Evolutionary conservation across 2,797 vertebrate genomes (phyloP), one percentile per base, ranked within the genome.

Genomic region (Calcarius lapponicus): DNA sequence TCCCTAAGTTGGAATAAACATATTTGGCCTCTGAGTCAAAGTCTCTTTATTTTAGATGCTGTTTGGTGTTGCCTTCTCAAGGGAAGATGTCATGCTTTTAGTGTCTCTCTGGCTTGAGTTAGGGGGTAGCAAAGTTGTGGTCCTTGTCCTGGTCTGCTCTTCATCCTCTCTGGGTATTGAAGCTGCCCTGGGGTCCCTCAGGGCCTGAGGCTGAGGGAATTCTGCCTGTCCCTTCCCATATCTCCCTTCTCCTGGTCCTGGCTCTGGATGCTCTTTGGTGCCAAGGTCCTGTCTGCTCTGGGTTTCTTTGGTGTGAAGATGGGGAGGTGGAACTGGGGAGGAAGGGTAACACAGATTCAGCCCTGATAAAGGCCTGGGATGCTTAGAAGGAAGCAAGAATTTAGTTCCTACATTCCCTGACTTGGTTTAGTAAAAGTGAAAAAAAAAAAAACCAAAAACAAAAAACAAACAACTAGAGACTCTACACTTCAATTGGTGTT

Each of bases 141-240:
- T 67, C 17, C 25, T 51, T 81, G 32, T 61, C 28, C 64, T 34
- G 6, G 12, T 26, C 10, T 0, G 0, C 36, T 65, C 32, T 45
- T 9, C n/a, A 10, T 58, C 20, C 4, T 36, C 12, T 69, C 43
- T 43, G 36, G 17, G 10, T 28, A 13, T 15, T 28, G 56, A 24
- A 47, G 26, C 11, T 1, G 4, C 24, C 8, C 32, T 19, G 60
- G 14, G 12, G 5, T 86, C 26, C 47, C 26, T 75, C 32, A 28
- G 71, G 56, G 28, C n/a, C 28, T 53, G 54, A 60, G 28, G 4
- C 12, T 40, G 47, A 36, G n/a, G 40, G 40, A 61, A 29, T 48
- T 18, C 50, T 90, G 65, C 21, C 50, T 40, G 17, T 17, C 31
- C 17, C 8, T 2, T 69, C 19, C 2, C 0, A 1, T 10, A 8